Evolutionary conservation across 2,888 invertebrate species (phyloP).

Genomic region (Temnothorax unifasciatus): DNA sequence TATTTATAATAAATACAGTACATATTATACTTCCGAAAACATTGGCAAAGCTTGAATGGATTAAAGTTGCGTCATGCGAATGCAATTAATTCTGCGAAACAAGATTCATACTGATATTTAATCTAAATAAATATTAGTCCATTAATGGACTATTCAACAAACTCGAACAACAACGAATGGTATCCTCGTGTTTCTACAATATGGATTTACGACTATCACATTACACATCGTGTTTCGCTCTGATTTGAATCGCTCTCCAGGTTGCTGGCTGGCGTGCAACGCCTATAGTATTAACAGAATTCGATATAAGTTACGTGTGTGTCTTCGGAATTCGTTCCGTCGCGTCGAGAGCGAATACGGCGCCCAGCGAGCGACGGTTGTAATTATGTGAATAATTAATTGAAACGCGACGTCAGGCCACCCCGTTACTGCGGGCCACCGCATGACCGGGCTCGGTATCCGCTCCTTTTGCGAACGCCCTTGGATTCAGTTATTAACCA

Average conservation of each 20-base stretch:
- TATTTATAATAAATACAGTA: neutral
- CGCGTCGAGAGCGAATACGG: slow-evolving; percentile 57
- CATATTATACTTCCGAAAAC: neutral
- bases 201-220: neutral
- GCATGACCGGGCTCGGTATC: slow-evolving; percentile 83
- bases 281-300: no score
- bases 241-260: neutral
- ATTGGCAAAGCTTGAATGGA: neutral
- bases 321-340: slow-evolving; percentile 33
- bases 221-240: slow-evolving; percentile 21
- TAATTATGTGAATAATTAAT: slow-evolving; percentile 83
- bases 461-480: slow-evolving; percentile 73
- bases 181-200: neutral
- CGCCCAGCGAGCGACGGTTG: slow-evolving; percentile 73
- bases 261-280: neutral
- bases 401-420: slow-evolving; percentile 85
- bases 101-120: neutral
- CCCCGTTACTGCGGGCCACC: slow-evolving; percentile 86
- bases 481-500: slow-evolving; percentile 27
- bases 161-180: neutral
- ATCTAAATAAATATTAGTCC: neutral
- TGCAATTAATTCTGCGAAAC: slow-evolving; percentile 1
- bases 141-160: neutral
- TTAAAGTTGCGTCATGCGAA: neutral
- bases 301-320: slow-evolving; percentile 1